These are phyloP conservation scores for Cladorhizidae sp. DNA, from an alignment of 37 sponge, comb jelly and placozoan species.

Conservation along the genomic window DNA sequence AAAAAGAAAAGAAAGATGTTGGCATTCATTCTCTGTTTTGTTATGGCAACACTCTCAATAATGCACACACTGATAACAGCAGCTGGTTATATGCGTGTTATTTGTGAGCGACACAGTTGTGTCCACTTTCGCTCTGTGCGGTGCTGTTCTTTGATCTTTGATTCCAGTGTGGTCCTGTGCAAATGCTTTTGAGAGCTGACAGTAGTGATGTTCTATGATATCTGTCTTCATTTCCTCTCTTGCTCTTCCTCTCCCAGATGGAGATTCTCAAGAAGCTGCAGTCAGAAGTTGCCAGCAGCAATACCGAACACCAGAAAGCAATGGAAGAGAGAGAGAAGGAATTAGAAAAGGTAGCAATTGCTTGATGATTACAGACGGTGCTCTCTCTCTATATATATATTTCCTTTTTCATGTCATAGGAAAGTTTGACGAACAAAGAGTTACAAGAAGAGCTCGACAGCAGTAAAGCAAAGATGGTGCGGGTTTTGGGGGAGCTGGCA, in stretches of 20 bases:
- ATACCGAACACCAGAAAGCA: not conserved
- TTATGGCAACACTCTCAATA: too few species aligned
- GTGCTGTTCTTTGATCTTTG: too few species aligned
- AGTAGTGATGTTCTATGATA: too few species aligned
- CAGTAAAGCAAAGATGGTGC: not conserved
- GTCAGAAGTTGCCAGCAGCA: not conserved
- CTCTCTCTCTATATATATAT: not conserved
- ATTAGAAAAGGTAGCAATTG: slow-evolving; percentile 8
- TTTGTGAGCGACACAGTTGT: too few species aligned
- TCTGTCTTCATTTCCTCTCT: too few species aligned
- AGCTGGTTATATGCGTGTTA: too few species aligned
- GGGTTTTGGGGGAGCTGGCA: slow-evolving; percentile 8
- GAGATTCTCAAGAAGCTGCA: slow-evolving; percentile 27
- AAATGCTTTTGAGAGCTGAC: too few species aligned
- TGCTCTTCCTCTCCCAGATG: slow-evolving; percentile 29
- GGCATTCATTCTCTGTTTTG: too few species aligned
- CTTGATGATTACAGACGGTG: not conserved
- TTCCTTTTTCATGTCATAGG: slow-evolving; percentile 7
- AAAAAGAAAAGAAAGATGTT: too few species aligned
- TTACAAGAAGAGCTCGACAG: slow-evolving; percentile 27
- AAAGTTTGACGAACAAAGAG: slow-evolving; percentile 15
- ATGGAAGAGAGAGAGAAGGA: slow-evolving; percentile 25
- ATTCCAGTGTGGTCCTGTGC: too few species aligned
- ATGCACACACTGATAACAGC: too few species aligned
- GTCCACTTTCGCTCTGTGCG: too few species aligned